Evolutionary conservation across 2,113 vertebrate genomes (phyloP), one percentile per base, ranked within the genome.

Genomic region (Mixornis gularis): DNA sequence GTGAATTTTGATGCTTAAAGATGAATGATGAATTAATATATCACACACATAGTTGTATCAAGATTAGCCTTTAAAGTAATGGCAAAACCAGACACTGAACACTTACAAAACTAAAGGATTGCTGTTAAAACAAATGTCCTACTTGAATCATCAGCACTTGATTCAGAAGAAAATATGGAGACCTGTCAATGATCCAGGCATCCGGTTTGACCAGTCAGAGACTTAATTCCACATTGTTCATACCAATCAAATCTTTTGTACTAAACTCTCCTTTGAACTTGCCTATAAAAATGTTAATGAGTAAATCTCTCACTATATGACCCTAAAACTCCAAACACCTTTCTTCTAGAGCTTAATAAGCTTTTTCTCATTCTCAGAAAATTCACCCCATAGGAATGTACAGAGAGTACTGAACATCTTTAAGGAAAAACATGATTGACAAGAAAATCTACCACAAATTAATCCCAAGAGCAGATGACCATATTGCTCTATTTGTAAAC

Each of bases 341-440:
- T 32, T 22, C 53, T 73, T 59, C 52, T 8, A 63, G 26, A 56
- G 12, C 10, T 44, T 44, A 86, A 30, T 32, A 69, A 65, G 12
- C 14, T 58, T 88, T 68, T 68, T 36, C 8, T 41, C 16, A 56
- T 65, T 79, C 48, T 79, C 13, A 72, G 40, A 85, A 68, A 90
- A 74, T 32, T 60, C 26, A 68, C 6, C 0, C 1, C 10, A 46
- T 1, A 62, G 1, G 8, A 74, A 17, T 46, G 7, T 18, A 34
- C 25, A 79, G 1, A 6, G 5, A 81, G 12, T 29, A 26, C 7
- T 26, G 11, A 30, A 49, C 10, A 62, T 40, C 20, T 48, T 59
- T 14, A 52, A 46, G 17, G 62, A 46, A 40, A 43, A 27, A 4
- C 5, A 27, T 22, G 2, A 63, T 4, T 58, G 29, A 26, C 38